Evolutionary conservation across 2,113 vertebrate genomes (phyloP).

Genomic region (Eclectus roratus): DNA sequence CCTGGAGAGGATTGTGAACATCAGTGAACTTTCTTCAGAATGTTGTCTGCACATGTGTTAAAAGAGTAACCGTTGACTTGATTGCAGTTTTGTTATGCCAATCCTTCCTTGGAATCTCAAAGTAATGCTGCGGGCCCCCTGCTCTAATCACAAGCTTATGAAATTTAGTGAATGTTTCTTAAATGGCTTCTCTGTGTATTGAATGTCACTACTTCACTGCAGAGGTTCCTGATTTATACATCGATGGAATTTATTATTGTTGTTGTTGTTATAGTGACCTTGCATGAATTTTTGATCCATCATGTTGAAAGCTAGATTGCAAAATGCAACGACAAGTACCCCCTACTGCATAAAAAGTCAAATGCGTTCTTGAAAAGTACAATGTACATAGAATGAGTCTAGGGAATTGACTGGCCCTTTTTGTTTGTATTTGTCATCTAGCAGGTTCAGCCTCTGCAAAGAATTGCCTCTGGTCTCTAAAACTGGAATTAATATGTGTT

Average conservation of each 20-base stretch:
- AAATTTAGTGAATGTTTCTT: conserved; percentile 32
- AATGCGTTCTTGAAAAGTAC: conserved; percentile 29
- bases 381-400: not conserved
- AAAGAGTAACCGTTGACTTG: not conserved
- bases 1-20: not conserved
- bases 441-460: not conserved
- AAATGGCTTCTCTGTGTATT: conserved; percentile 24
- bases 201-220: not conserved
- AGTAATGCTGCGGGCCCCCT: not conserved
- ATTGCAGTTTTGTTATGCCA: not conserved
- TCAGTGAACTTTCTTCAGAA: not conserved
- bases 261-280: conserved; percentile 43
- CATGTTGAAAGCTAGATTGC: conserved; percentile 33
- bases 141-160: conserved; percentile 15
- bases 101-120: not conserved
- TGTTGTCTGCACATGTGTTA: not conserved
- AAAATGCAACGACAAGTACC: conserved; percentile 5
- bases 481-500: not conserved
- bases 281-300: conserved; percentile 52
- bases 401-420: not conserved
- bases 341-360: conserved; percentile 37
- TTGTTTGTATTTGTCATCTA: not conserved
- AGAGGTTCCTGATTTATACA: conserved; percentile 33
- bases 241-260: conserved; percentile 22
- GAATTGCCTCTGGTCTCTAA: not conserved